Percentiles rank a stretch among this genome's conserved stretches.
Evolutionary conservation across 2,888 invertebrate genomes (phyloP).

Genomic region (Ceraclea dissimilis): DNA sequence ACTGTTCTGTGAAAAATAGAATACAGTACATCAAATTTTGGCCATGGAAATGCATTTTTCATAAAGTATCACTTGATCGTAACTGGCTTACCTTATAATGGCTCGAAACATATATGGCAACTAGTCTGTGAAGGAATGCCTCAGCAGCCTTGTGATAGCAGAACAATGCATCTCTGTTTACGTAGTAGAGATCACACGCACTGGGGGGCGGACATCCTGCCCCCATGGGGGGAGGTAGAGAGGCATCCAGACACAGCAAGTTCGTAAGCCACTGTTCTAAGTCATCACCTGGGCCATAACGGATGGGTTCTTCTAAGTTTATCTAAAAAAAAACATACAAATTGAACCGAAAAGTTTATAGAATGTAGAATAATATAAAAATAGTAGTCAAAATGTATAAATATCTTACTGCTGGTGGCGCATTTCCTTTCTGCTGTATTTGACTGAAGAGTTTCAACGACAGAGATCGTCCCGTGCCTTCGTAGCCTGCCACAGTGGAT

Average conservation of each 20-base stretch:
- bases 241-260: slow-evolving; percentile 85
- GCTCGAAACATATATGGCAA: slow-evolving; percentile 92
- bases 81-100: slow-evolving; percentile 77
- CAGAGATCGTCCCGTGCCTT: slow-evolving; percentile 94
- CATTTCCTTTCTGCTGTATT: slow-evolving; percentile 56
- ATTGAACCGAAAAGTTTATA: background rate
- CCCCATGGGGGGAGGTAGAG: slow-evolving; percentile 52
- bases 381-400: no score
- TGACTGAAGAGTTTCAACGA: slow-evolving; percentile 92
- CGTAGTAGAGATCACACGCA: slow-evolving; percentile 80
- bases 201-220: slow-evolving; percentile 86
- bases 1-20: slow-evolving; percentile 61
- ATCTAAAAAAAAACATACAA: slow-evolving; percentile 41
- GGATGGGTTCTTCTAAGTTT: slow-evolving; percentile 87
- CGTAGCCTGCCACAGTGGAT: slow-evolving; percentile 96
- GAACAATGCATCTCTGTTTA: slow-evolving; percentile 89
- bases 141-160: slow-evolving; percentile 93
- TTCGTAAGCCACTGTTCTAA: slow-evolving; percentile 89
- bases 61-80: no score
- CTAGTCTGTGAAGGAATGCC: slow-evolving; percentile 83
- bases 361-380: no score
- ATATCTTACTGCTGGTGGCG: slow-evolving; percentile 49
- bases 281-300: slow-evolving; percentile 80
- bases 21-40: background rate
- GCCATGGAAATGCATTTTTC: no score